phyloP scores from a whole-genome alignment of 2,888 invertebrate genomes.

The Leptinotarsa rubiginosa region DNA sequence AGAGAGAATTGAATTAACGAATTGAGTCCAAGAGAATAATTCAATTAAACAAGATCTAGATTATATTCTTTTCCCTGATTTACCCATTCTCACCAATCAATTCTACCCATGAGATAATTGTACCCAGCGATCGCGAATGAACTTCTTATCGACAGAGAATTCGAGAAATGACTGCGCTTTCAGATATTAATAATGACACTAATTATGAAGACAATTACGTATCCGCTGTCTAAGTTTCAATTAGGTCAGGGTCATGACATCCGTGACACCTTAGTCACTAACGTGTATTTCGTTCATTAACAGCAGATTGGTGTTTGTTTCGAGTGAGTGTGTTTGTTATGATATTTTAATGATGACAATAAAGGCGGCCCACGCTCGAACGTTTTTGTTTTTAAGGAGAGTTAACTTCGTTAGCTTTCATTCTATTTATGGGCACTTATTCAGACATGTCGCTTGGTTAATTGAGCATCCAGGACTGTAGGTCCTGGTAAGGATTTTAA shows the following conservation, averaged over 20 bases:
- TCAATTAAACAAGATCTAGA: background rate
- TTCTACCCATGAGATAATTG: slow-evolving; percentile 2
- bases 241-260: slow-evolving; percentile 34
- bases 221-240: slow-evolving; percentile 18
- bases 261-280: slow-evolving; percentile 25
- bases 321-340: slow-evolving; percentile 14
- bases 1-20: slow-evolving; percentile 24
- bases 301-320: slow-evolving; percentile 24
- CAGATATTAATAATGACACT: slow-evolving; percentile 25
- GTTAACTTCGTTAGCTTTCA: background rate
- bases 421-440: background rate
- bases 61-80: background rate
- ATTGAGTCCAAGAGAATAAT: slow-evolving; percentile 6
- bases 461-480: background rate
- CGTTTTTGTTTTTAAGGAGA: background rate
- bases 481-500: background rate
- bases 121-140: background rate
- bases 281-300: slow-evolving; percentile 20
- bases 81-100: background rate
- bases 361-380: background rate
- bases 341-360: slow-evolving; percentile 24
- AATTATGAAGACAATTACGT: slow-evolving; percentile 28
- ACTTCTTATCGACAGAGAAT: background rate
- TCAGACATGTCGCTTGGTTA: background rate
- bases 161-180: background rate